Percentiles rank a stretch among this genome's conserved stretches.
These are phyloP conservation scores for Corythornis madagascariensis DNA, from an alignment of 2,113 vertebrate species.

Conservation along the genomic window DNA sequence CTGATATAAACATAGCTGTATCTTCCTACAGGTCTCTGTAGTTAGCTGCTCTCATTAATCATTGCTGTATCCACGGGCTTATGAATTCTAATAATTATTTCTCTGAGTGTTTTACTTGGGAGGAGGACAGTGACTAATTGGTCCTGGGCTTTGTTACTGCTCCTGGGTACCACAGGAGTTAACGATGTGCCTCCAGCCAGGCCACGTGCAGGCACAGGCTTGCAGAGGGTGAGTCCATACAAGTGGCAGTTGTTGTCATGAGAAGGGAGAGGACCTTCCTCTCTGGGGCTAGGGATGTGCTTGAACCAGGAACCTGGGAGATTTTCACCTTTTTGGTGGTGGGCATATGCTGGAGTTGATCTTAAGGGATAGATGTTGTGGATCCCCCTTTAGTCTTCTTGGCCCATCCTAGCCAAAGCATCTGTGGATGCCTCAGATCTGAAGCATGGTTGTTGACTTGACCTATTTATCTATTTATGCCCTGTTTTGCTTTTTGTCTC, in stretches of 20 bases:
- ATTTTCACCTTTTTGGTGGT: neutral
- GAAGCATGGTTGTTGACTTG: neutral
- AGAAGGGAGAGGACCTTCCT: neutral
- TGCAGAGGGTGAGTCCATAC: neutral
- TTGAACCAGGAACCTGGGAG: neutral
- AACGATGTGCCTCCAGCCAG: neutral
- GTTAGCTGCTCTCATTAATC: neutral
- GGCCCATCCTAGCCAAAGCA: neutral
- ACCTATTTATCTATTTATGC: neutral
- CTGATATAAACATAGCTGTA: constrained; percentile 6
- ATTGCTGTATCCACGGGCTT: neutral
- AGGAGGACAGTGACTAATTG: neutral
- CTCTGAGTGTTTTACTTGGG: neutral
- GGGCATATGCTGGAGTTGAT: neutral
- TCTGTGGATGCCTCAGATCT: fast-evolving
- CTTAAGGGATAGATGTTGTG: neutral
- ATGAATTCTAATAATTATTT: constrained; percentile 3
- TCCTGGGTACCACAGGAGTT: neutral
- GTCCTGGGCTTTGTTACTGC: neutral
- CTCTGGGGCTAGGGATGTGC: neutral
- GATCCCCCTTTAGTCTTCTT: neutral
- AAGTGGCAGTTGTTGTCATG: neutral
- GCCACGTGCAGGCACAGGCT: neutral
- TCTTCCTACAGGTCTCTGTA: neutral
- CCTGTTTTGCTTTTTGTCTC: neutral